Evolutionary conservation across 2,888 invertebrate species (phyloP).

Genomic region (Morpho helenor): DNA sequence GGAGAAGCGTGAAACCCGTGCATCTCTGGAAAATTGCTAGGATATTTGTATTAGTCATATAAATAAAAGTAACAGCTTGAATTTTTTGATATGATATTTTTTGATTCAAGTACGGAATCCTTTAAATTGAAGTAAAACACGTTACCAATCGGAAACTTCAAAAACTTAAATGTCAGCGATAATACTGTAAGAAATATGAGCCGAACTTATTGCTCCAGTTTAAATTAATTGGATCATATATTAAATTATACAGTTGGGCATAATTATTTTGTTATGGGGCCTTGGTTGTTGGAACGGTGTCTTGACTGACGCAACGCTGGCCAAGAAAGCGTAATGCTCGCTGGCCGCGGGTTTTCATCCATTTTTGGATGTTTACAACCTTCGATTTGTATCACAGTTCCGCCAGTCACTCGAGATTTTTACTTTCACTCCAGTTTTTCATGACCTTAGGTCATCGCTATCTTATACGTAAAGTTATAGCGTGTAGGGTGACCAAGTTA

Average conservation of each 20-base stretch:
- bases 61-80: too few species aligned
- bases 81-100: too few species aligned
- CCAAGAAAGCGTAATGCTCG: constrained; percentile 35
- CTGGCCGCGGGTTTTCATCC: constrained; percentile 40
- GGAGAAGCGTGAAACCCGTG: too few species aligned
- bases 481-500: neutral
- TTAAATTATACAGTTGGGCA: constrained; percentile 32
- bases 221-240: constrained; percentile 38
- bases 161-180: constrained; percentile 17
- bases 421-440: constrained; percentile 70
- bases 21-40: too few species aligned
- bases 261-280: constrained; percentile 38
- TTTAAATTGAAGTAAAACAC: neutral
- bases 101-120: too few species aligned
- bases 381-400: constrained; percentile 55
- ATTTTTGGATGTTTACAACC: constrained; percentile 64
- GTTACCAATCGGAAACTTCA: constrained; percentile 19
- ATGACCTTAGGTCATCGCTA: constrained; percentile 48
- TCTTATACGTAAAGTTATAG: neutral
- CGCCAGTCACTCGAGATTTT: constrained; percentile 55
- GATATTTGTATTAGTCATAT: too few species aligned
- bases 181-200: constrained; percentile 24
- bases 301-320: constrained; percentile 36
- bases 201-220: constrained; percentile 36
- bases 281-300: constrained; percentile 28